Conservation (phyloP, 2,113 vertebrate genomes). For the Chloebia gouldiae region DNA sequence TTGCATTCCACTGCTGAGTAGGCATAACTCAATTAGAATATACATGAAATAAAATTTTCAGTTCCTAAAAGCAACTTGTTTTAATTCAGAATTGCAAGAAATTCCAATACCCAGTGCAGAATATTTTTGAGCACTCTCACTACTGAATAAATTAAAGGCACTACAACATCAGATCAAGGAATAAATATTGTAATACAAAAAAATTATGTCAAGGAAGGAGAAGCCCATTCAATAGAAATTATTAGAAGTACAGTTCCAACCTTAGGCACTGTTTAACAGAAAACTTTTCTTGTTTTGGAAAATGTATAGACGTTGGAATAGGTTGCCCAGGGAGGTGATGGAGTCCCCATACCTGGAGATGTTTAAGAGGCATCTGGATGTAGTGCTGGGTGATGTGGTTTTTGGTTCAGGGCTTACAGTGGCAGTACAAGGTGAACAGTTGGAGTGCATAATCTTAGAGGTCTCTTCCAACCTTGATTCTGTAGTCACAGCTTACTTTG, state of each 20-base stretch:
- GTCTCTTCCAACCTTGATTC: neutral
- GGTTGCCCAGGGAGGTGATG: neutral
- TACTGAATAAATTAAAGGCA: neutral
- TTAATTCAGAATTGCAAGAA: neutral
- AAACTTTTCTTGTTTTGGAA: neutral
- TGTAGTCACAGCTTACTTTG: neutral
- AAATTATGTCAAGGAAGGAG: neutral
- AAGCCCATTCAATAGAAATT: neutral
- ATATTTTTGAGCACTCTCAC: neutral
- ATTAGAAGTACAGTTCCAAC: neutral
- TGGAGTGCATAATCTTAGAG: neutral
- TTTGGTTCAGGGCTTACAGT: neutral
- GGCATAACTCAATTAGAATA: neutral
- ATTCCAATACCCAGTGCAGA: neutral
- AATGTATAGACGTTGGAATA: neutral
- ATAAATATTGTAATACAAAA: neutral
- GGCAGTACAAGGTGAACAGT: fast-evolving
- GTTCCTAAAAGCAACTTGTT: neutral
- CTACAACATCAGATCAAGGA: neutral
- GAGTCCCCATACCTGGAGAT: no score
- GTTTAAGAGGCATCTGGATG: neutral
- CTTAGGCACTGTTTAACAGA: neutral
- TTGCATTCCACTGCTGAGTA: neutral
- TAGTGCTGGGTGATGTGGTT: neutral
- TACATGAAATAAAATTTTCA: neutral